Conservation (phyloP, 2,113 vertebrate genomes). For the Irena cyanogastra region DNA sequence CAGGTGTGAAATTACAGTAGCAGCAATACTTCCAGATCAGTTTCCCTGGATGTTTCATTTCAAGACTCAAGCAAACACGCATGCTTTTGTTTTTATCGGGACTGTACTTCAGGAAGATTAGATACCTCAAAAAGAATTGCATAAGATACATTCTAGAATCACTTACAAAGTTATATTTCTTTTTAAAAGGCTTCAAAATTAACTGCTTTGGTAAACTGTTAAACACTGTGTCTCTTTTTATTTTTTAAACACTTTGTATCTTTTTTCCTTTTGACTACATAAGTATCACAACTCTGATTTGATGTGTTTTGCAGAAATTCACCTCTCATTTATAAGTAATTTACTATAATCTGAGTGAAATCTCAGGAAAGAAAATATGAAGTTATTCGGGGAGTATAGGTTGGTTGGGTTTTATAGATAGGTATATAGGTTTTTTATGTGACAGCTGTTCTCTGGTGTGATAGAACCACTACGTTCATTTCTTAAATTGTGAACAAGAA, state of each 20-base stretch:
- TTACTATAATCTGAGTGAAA: neutral
- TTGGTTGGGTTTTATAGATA: neutral
- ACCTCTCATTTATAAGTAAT: neutral
- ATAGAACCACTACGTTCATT: neutral
- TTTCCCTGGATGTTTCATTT: neutral
- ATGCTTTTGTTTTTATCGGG: neutral
- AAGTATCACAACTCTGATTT: neutral
- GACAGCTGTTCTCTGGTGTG: neutral
- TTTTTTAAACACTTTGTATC: neutral
- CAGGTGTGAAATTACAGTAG: constrained; percentile 52
- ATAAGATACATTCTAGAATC: neutral
- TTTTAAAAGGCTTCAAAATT: neutral
- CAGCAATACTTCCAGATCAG: constrained; percentile 23
- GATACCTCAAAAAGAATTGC: neutral
- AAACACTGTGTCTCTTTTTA: neutral
- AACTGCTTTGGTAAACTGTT: neutral
- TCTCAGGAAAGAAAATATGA: neutral
- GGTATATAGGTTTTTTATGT: neutral
- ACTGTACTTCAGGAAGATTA: neutral
- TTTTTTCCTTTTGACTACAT: neutral
- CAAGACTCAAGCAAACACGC: neutral
- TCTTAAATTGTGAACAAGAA: neutral
- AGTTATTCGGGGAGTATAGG: neutral
- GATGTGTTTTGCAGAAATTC: neutral
- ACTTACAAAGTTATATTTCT: neutral